These are phyloP conservation scores for Pomatostomus ruficeps DNA, from an alignment of 2,113 vertebrate genomes.

Conservation along the genomic window DNA sequence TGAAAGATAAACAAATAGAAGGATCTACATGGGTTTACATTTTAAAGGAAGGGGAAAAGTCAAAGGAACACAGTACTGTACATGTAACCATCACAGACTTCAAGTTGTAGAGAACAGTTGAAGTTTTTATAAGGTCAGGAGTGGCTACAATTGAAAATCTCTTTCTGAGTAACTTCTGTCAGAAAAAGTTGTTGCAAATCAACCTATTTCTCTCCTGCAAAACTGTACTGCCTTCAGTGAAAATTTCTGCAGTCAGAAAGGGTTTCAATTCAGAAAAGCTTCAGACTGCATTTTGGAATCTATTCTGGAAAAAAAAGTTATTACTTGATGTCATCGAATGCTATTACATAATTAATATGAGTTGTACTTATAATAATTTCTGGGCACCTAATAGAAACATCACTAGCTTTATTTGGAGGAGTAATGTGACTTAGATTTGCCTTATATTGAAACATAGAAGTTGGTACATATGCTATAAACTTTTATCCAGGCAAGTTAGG, in stretches of 20 bases:
- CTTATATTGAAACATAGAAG: background rate
- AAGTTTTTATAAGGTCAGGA: background rate
- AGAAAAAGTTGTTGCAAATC: background rate
- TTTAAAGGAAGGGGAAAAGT: constrained; percentile 46
- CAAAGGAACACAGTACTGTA: background rate
- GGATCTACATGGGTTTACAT: background rate
- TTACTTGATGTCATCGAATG: background rate
- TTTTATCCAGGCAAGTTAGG: background rate
- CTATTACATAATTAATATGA: rapidly evolving
- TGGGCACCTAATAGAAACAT: background rate
- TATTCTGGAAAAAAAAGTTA: background rate
- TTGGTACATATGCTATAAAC: background rate
- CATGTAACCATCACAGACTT: background rate
- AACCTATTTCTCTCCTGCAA: background rate
- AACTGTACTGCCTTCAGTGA: background rate
- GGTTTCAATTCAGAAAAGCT: background rate
- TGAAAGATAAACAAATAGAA: constrained; percentile 47
- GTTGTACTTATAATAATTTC: background rate
- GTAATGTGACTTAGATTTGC: background rate
- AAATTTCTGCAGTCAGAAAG: background rate
- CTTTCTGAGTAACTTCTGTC: background rate
- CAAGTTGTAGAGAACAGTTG: background rate
- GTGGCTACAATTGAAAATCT: background rate
- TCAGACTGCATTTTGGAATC: background rate
- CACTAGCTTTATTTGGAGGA: background rate